These are phyloP conservation scores for Distichodus sexfasciatus DNA, from an alignment of 2,797 vertebrate genomes.

Conservation along the genomic window DNA sequence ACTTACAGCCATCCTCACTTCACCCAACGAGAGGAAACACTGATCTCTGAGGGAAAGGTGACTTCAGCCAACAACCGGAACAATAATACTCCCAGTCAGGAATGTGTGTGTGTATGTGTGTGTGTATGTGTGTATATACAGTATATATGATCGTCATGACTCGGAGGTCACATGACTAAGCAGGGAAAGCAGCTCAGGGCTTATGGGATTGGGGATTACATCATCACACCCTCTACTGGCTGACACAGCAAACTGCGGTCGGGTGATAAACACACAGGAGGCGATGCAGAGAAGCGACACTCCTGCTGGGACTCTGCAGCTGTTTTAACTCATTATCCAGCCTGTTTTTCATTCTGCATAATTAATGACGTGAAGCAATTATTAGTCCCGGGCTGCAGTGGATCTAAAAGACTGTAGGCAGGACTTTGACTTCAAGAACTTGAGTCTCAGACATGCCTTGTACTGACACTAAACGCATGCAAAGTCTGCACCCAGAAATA, in stretches of 20 bases:
- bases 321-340: too few species aligned
- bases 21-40: background rate
- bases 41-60: too few species aligned
- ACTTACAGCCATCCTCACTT: background rate
- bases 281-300: background rate
- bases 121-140: background rate
- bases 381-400: too few species aligned
- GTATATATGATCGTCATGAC: too few species aligned
- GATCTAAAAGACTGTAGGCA: too few species aligned
- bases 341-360: too few species aligned
- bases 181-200: background rate
- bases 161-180: conserved; percentile 1
- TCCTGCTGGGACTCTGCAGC: too few species aligned
- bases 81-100: background rate
- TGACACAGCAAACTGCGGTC: conserved; percentile 9
- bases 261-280: background rate
- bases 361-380: too few species aligned
- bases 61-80: background rate
- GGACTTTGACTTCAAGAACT: too few species aligned
- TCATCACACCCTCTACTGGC: conserved; percentile 33
- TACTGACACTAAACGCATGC: too few species aligned
- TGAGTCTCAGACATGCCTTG: too few species aligned
- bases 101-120: background rate
- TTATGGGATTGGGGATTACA: conserved; percentile 5
- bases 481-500: too few species aligned